Base-by-base conservation (phyloP, 2,797 vertebrate genomes). In the Crocodylus rhombifer region DNA sequence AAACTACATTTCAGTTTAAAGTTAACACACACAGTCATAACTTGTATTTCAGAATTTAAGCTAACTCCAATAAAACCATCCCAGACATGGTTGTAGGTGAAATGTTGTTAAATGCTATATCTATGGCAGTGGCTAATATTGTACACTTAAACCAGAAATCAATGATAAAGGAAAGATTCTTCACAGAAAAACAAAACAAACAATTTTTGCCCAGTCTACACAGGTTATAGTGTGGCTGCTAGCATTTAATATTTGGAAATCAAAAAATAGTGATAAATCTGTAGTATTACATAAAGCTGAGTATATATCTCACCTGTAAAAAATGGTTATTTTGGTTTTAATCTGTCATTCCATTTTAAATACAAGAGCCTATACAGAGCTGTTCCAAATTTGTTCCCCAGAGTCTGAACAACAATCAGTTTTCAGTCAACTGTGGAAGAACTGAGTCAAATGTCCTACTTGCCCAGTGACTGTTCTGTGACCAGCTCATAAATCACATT, bases 331-430 rank as follows among this genome's bases (percentile, higher is more conserved):
- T 83, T 77, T n/a, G 16, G 26, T 80, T 55, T 91, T 61, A 67
- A 10, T 5, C 8, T 85, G 84, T 91, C 89, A 74, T 92, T 86
- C 94, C 91, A 36, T 85, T 87, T 89, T 33, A 84, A 95, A 42
- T 42, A 77, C 56, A 90, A 10, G 2, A 89, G 81, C 6, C 1
- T 1, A 28, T 30, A 62, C 12, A 55, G 30, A 64, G 42, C 0
- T 2, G 82, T 55, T 61, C 18, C 8, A 12, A 0, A 57, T 28
- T 18, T 61, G n/a, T 33, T 13, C 92, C 36, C 86, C 1, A 0
- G 55, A 87, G 91, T 42, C 58, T 77, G 88, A 92, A 51, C 62
- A 55, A 92, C 95, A 94, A 97, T 87, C 77, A 91, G 78, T 74
- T 85, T 82, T 28, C 84, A 88, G 76, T 67, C 92, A 77, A 82